These are phyloP conservation scores for Cassiopea xamachana DNA, from an alignment of 30 jellyfish, hydroid and myxozoan species.

Conservation along the genomic window DNA sequence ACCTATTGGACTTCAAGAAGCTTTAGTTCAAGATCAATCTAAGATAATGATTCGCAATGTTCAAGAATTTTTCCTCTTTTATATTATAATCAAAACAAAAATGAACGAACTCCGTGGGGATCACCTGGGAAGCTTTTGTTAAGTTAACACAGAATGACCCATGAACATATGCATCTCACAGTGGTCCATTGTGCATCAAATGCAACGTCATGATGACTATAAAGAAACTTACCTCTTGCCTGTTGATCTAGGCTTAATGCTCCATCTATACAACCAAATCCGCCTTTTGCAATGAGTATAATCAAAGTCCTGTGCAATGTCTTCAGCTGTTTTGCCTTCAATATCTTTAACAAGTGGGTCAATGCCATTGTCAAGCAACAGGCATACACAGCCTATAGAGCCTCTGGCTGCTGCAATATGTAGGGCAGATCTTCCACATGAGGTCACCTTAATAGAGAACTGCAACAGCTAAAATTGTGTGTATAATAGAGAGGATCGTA, in stretches of 20 bases:
- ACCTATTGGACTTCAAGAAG: no score
- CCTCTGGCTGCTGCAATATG: conserved; percentile 74
- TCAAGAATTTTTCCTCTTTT: no score
- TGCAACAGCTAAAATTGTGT: background rate
- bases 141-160: no score
- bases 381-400: conserved; percentile 67
- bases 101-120: no score
- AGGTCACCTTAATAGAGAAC: conserved; percentile 29
- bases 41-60: no score
- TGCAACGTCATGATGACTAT: background rate
- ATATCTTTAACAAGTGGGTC: conserved; percentile 38
- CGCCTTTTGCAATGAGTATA: conserved; percentile 66
- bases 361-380: conserved; percentile 42
- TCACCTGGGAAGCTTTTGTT: no score
- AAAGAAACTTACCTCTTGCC: background rate
- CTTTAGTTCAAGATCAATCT: no score
- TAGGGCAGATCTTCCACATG: conserved; percentile 55
- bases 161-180: no score
- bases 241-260: conserved; percentile 29
- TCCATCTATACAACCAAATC: conserved; percentile 67
- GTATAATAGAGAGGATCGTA: background rate
- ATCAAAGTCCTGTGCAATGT: conserved; percentile 49
- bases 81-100: no score
- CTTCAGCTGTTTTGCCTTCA: conserved; percentile 69
- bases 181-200: background rate